Evolutionary conservation across 2,888 invertebrate species (phyloP), one percentile per base, ranked within the genome.

Genomic region (Lochmaea capreae): DNA sequence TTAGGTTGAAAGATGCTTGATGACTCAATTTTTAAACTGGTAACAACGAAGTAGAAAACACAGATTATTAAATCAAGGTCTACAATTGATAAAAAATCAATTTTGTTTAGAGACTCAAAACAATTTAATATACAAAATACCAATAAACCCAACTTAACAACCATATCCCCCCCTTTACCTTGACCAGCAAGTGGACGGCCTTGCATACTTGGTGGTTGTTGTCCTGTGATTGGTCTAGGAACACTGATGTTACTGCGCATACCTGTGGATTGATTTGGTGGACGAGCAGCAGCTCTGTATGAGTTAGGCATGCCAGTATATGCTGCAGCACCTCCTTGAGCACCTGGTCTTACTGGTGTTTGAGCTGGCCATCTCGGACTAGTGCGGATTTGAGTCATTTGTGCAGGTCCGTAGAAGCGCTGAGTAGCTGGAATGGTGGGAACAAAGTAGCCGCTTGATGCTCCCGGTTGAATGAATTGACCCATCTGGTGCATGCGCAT

Each of bases 401-500:
- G 97, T 49, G 94, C 92, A 43, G 96, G 95, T 18, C 95, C 95
- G 87, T 94, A 97, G 90, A 95, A 97, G 74, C 97, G 91, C 86
- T 96, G 97, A 12, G 95, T 92, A 77, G 96, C 95, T 8, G 95
- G 93, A 84, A 98, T 92, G n/a, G 97, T 96, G 52, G 98, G 98
- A 73, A 98, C 94, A 84, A 96, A 97, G 88, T 96, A 98, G 49
- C 93, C 95, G 72, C 94, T 93, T 46, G 94, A 91, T 71, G 93
- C 91, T 75, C 93, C 91, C 3, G 96, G 94, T 77, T 87, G 87
- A 85, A 94, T 96, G 91, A 95, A 97, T 84, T 96, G 94, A 73
- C 95, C 95, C 91, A 96, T 93, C 85, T 96, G 95, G 85, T 96
- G 97, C 95, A 97, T 96, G 75, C 97, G 93, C 91, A 97, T 94